Evolutionary conservation across 2,888 invertebrate genomes (phyloP).

Genomic region (Drosophila koepferae): DNA sequence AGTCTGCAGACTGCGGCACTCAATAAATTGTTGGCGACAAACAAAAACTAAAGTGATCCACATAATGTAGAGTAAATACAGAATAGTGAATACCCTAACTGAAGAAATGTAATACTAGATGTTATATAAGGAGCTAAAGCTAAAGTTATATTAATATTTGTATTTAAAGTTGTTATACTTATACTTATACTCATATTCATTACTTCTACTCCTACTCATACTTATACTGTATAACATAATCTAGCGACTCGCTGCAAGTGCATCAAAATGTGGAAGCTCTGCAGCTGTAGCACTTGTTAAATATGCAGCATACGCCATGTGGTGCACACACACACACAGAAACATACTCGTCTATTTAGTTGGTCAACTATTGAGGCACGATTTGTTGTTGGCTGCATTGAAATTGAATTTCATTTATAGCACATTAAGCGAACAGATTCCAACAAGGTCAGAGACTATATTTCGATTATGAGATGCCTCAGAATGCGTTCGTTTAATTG

Average conservation of each 20-base stretch:
- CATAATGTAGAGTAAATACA: too few species aligned
- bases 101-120: not conserved
- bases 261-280: slow-evolving; percentile 3
- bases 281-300: slow-evolving; percentile 32
- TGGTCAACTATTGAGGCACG: slow-evolving; percentile 4
- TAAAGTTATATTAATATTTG: too few species aligned
- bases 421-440: slow-evolving; percentile 12
- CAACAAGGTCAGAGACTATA: slow-evolving; percentile 44
- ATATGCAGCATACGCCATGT: slow-evolving; percentile 57
- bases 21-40: slow-evolving; percentile 38
- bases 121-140: too few species aligned
- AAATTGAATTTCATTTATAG: slow-evolving; percentile 20
- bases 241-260: not conserved
- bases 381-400: slow-evolving; percentile 15
- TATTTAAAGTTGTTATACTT: too few species aligned
- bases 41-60: not conserved
- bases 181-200: not conserved
- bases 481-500: slow-evolving; percentile 58
- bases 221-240: not conserved
- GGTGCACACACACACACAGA: slow-evolving; percentile 16
- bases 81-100: not conserved
- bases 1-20: slow-evolving; percentile 34
- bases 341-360: not conserved
- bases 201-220: not conserved
- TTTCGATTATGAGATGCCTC: slow-evolving; percentile 50